Conservation (phyloP, 2,888 invertebrate genomes). For the Acanthococcus lagerstroemiae region DNA sequence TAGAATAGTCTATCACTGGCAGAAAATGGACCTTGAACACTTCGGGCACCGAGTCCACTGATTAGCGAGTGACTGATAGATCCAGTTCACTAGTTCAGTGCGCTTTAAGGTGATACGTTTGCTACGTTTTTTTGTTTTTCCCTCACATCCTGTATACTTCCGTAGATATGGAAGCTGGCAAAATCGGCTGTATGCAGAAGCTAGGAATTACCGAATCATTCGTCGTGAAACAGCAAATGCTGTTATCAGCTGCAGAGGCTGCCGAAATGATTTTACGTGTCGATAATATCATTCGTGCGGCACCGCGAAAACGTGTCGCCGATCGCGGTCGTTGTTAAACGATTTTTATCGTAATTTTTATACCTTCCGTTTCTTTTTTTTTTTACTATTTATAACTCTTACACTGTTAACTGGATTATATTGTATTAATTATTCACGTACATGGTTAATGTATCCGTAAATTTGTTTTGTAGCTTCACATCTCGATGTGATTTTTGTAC, state of each 20-base stretch:
- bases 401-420: neutral
- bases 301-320: conserved; percentile 74
- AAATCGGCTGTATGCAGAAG: conserved; percentile 77
- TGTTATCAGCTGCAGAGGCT: conserved; percentile 89
- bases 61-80: no score
- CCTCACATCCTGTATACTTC: conserved; percentile 29
- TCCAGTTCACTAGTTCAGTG: no score
- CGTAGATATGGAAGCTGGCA: conserved; percentile 78
- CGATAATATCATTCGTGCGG: conserved; percentile 89
- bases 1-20: no score
- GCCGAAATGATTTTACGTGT: conserved; percentile 98
- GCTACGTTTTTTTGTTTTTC: neutral
- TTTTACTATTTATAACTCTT: neutral
- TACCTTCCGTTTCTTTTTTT: neutral
- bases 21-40: no score
- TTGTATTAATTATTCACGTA: no score
- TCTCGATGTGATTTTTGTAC: no score
- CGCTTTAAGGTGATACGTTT: no score
- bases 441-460: no score
- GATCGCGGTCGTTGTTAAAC: conserved; percentile 74
- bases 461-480: no score
- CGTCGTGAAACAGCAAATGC: conserved; percentile 91
- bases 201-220: conserved; percentile 94
- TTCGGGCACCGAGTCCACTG: no score
- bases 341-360: neutral